phyloP scores from a whole-genome alignment of 2,113 vertebrate species.

The Corvus cornix region DNA sequence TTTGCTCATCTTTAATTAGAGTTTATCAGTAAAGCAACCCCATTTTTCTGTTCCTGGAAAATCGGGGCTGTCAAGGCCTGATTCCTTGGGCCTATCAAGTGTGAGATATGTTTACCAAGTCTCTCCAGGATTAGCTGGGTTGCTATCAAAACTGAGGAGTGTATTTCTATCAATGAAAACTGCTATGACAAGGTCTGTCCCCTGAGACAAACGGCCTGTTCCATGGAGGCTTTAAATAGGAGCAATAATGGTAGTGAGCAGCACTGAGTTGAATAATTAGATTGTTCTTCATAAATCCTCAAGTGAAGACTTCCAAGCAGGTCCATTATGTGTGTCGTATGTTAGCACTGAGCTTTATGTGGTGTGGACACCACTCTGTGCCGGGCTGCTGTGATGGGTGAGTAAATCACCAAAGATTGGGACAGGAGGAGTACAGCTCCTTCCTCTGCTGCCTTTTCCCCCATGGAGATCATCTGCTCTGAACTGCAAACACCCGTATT shows the following conservation, averaged over 20 bases:
- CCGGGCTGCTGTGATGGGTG: neutral
- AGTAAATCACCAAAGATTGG: constrained; percentile 35
- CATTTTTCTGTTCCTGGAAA: constrained; percentile 25
- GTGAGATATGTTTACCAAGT: constrained; percentile 57
- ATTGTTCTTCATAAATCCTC: constrained; percentile 70
- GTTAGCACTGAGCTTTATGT: constrained; percentile 42
- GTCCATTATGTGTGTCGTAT: constrained; percentile 51
- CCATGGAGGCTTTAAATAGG: constrained; percentile 63
- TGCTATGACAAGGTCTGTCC: constrained; percentile 62
- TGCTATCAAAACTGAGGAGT: constrained; percentile 37
- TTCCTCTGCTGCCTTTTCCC: neutral
- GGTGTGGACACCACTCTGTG: constrained; percentile 44
- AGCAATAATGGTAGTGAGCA: constrained; percentile 59
- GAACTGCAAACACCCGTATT: neutral
- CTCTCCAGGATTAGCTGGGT: constrained; percentile 22
- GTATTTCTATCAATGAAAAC: constrained; percentile 60
- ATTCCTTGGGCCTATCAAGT: constrained; percentile 26
- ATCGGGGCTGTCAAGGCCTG: neutral
- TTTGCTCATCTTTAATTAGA: neutral
- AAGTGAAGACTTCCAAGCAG: constrained; percentile 48
- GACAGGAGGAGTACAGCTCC: neutral
- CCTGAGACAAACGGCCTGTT: constrained; percentile 68
- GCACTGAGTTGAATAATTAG: constrained; percentile 69
- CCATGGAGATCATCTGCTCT: neutral
- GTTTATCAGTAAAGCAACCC: neutral